A percentile compares a stretch with the other conserved stretches of the same genome.
Evolutionary conservation across 2,888 invertebrate species (phyloP).

Genomic region (Drosophila eohydei): DNA sequence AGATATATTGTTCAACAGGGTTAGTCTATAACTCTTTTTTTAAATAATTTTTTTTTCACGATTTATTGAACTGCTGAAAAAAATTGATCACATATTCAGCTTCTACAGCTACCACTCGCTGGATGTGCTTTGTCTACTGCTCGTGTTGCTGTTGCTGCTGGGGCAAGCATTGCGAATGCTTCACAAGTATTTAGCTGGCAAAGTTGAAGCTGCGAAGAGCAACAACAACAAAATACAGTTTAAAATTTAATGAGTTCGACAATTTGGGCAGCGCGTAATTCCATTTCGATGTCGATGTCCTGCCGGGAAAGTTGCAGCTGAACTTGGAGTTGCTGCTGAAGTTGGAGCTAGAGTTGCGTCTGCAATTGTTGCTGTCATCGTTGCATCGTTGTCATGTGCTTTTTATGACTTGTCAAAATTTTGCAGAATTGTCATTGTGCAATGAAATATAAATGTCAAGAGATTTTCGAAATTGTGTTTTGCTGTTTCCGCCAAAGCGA

Average conservation of each 20-base stretch:
- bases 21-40: too few relatives aligned
- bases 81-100: not conserved
- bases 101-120: conserved; percentile 16
- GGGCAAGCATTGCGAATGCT: conserved; percentile 13
- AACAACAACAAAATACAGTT: conserved; percentile 24
- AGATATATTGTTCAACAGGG: too few relatives aligned
- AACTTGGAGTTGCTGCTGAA: conserved; percentile 2
- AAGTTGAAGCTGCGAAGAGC: conserved; percentile 13
- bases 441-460: conserved; percentile 81
- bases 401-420: conserved; percentile 77
- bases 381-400: conserved; percentile 54
- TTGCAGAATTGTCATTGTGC: conserved; percentile 69
- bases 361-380: conserved; percentile 38
- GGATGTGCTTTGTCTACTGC: conserved; percentile 17
- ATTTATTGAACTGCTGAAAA: not conserved
- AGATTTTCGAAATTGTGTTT: conserved; percentile 70
- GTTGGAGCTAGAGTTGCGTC: conserved; percentile 12
- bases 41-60: not conserved
- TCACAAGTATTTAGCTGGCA: conserved; percentile 17
- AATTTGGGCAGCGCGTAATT: conserved; percentile 39
- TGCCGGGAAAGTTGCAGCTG: conserved; percentile 14
- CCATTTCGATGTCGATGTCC: conserved; percentile 48
- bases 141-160: conserved; percentile 11
- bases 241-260: conserved; percentile 48
- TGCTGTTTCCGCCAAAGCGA: conserved; percentile 44